Base-by-base conservation (phyloP, 2,113 vertebrate genomes). In the Gallinago paraguaiae region DNA sequence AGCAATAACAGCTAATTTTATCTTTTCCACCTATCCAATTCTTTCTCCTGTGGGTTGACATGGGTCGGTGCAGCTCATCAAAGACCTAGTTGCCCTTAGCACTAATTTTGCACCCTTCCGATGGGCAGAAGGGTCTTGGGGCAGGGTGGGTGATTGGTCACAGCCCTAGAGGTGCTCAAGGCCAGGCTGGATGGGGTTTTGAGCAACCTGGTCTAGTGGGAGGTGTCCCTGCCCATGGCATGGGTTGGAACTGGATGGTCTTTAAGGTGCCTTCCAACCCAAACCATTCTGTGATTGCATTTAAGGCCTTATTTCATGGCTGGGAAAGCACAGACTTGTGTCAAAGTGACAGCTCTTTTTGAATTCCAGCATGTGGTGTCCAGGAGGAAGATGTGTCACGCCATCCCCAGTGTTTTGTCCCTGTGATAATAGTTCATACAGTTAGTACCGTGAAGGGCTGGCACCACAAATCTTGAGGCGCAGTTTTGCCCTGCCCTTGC, bases 1-100 rank as follows among this genome's bases (percentile, higher is more conserved):
- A 82, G 88, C 90, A 31, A n/a, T 69, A 65, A 71, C 50, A 43
- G 70, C 82, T 96, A 79, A 95, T 95, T 90, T 92, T 69, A 51
- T 70, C 63, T 89, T 85, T 93, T 46, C 50, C 5, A 23, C 41
- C 35, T 80, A 43, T 79, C 35, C 15, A 39, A 7, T 45, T 78
- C 77, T 87, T 93, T 85, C 75, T 63, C 67, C 39, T 79, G 28
- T 8, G 2, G 17, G 51, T 35, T 14, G 6, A 24, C 33, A 43
- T 30, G 67, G 17, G 17, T 71, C 2, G 0, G 24, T n/a, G 25
- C 39, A n/a, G 31, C 69, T 86, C 83, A 54, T 67, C 39, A 46
- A 74, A 81, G 72, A 27, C 64, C n/a, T 51, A 3, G 27, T 39
- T 91, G 51, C 61, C 48, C 24, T 75, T 91, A 70, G 41, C 35